Evolutionary conservation across 2,888 invertebrate species (phyloP), one percentile per base, ranked within the genome.

Genomic region (Notodromas monacha): DNA sequence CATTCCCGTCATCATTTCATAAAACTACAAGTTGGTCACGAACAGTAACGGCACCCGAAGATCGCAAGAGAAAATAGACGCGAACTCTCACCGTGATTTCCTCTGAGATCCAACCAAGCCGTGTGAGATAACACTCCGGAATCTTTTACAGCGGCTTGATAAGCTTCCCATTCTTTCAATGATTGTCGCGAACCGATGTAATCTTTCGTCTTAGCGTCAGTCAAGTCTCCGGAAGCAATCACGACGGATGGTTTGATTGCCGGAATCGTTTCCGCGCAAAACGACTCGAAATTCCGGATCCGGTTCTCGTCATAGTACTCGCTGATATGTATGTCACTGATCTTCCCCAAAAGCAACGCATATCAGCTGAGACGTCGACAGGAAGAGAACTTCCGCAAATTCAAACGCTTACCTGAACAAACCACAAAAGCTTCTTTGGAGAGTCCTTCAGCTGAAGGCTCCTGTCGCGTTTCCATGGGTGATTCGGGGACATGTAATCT

Each of bases 291-390:
- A 41, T 77, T 67, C 16, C 61, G 58, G 43, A 68, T 65, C 43
- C 79, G 58, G 6, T 56, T 54, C 26, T 58, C 58, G 45, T 74
- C 74, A 42, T 63, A 58, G 46, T 72, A 76, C 48, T 68, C 63
- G 47, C 77, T 79, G 36, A 81, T 63, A 46, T 81, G 81, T 37
- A 79, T 60, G 49, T 81, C 81, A 34, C 74, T 68, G 41, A 81
- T 65, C 76, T 79, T 46, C n/a, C n/a, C n/a, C n/a, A n/a, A n/a
- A n/a, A n/a, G n/a, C n/a, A n/a, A n/a, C n/a, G n/a, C n/a, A n/a
- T n/a, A n/a, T n/a, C n/a, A n/a, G n/a, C n/a, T n/a, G n/a, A n/a
- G n/a, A n/a, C n/a, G n/a, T n/a, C n/a, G n/a, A n/a, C n/a, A n/a
- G n/a, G n/a, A n/a, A n/a, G n/a, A n/a, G n/a, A n/a, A n/a, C n/a